phyloP scores from a whole-genome alignment of 1,140 invertebrate species.

The Araneus ventricosus region DNA sequence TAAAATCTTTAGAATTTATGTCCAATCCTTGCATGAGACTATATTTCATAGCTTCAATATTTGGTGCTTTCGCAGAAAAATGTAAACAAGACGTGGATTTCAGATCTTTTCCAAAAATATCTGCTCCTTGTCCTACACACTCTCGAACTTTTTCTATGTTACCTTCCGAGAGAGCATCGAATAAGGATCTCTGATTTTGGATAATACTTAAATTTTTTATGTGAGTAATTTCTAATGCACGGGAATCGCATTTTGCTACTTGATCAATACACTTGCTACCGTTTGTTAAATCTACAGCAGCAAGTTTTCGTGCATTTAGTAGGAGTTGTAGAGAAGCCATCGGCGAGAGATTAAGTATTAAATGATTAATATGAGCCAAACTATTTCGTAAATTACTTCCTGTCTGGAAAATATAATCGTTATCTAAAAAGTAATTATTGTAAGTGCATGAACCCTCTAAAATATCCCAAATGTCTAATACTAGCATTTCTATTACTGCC shows the following conservation, averaged over 20 bases:
- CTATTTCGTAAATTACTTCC: slow-evolving; percentile 11
- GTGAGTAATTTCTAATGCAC: background rate
- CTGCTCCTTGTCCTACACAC: background rate
- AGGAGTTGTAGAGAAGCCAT: background rate
- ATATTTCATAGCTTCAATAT: background rate
- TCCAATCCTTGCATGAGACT: slow-evolving; percentile 61
- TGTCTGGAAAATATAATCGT: background rate
- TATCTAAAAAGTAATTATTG: slow-evolving; percentile 26
- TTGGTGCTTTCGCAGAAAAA: slow-evolving; percentile 78
- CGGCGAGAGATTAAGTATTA: background rate
- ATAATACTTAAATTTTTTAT: background rate
- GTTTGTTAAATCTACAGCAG: slow-evolving; percentile 56
- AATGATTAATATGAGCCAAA: slow-evolving; percentile 13
- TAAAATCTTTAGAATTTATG: slow-evolving; percentile 87
- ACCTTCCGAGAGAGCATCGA: background rate
- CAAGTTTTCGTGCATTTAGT: slow-evolving; percentile 51
- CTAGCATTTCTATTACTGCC: slow-evolving; percentile 8
- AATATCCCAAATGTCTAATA: slow-evolving; percentile 17
- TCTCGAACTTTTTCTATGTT: background rate
- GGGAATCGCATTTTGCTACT: background rate
- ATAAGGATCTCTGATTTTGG: background rate
- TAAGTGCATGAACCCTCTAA: background rate
- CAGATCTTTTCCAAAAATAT: slow-evolving; percentile 38
- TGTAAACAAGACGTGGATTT: background rate
- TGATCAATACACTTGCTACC: background rate